Base-by-base conservation (phyloP, 2,888 invertebrate genomes). In the Pegoplata infirma region DNA sequence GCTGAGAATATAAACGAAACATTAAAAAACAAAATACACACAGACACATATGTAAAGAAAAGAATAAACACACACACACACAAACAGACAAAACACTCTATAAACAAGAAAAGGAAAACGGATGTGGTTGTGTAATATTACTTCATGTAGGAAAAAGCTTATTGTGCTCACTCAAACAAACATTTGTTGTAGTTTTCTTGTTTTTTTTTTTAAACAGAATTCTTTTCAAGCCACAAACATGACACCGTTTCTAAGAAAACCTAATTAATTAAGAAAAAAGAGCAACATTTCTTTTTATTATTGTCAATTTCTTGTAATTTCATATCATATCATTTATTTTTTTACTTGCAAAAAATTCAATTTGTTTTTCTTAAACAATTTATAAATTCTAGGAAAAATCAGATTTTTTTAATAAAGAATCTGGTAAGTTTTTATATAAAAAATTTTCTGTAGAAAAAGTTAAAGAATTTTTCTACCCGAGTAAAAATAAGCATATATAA, bases 101-200 rank as follows among this genome's bases (percentile, higher is more conserved):
- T 32, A 49, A 49, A 28, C n/a, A 47, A 7, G 47, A 61, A 53
- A 23, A n/a, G 10, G 44, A 40, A 67, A 53, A 59, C 28, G 66
- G 46, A 74, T 59, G 59, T 32, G 53, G 59, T 32, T 61, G 59
- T 21, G 8, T 32, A 36, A 23, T 21, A 12, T 32, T 32, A 36
- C 32, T 46, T 32, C 25, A 55, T 23, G 23, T 23, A 53, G 59
- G 44, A 66, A 66, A 51, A 51, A 8, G 10, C n/a, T 46, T 58
- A 61, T 59, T 59, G 46, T 46, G 19, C n/a, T 46, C 51, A 16
- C 28, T 66, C 10, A 25, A n/a, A 46, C 40, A 49, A 23, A 12
- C 4, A 23, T 36, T 56, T 55, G 12, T 28, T 67, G 4, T 12
- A 17, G 8, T 3, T 23, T 47, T 16, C 3, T 58, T 47, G 17